phyloP scores from a whole-genome alignment of 2,113 vertebrate genomes.

The Ptyas mucosa region DNA sequence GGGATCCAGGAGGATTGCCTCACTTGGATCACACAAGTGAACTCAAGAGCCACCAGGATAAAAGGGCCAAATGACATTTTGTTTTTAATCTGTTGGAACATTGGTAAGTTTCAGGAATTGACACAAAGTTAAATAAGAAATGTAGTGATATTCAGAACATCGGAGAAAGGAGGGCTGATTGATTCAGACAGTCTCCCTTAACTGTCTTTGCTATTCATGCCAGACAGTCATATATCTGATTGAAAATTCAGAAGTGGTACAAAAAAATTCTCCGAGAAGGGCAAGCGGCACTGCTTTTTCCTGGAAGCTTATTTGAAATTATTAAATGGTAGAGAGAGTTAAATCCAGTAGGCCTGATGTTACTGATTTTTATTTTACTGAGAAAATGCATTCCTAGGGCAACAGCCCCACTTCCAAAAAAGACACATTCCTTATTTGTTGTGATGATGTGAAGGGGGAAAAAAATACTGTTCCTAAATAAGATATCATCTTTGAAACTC shows the following conservation, averaged over 20 bases:
- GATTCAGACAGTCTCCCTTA: neutral
- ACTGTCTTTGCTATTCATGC: neutral
- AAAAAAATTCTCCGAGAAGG: neutral
- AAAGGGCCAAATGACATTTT: neutral
- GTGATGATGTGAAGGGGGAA: neutral
- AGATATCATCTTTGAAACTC: neutral
- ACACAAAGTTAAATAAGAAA: neutral
- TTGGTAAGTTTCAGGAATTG: neutral
- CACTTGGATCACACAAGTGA: neutral
- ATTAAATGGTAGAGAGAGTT: neutral
- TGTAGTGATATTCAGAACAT: neutral
- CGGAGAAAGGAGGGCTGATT: neutral
- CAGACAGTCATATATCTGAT: neutral
- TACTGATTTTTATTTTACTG: neutral
- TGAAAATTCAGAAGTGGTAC: neutral
- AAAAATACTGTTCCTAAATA: neutral
- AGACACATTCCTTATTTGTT: neutral
- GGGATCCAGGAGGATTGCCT: neutral
- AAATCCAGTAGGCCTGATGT: neutral
- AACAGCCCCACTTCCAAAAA: neutral
- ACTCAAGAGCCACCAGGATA: neutral
- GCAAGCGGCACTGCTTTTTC: neutral
- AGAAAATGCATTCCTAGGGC: neutral
- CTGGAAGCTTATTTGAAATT: neutral
- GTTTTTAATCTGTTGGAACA: neutral